These are phyloP conservation scores for Dioctria linearis DNA, from an alignment of 2,888 invertebrate species.

Conservation along the genomic window DNA sequence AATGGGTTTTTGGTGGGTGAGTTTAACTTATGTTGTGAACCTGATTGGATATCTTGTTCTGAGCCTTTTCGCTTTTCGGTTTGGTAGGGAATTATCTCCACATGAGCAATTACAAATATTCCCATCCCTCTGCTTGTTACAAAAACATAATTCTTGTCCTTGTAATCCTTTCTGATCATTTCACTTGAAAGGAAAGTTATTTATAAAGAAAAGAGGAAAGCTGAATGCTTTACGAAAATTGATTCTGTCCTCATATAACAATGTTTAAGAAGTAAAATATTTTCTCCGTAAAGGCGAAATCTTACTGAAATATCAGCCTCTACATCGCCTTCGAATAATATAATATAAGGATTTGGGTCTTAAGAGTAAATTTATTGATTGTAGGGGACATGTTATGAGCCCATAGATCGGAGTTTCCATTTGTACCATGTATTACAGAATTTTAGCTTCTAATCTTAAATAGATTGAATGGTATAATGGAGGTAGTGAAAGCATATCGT, in stretches of 20 bases:
- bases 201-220: constrained; percentile 11
- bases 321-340: constrained; percentile 22
- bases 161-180: constrained; percentile 25
- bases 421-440: constrained; percentile 30
- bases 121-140: background rate
- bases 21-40: background rate
- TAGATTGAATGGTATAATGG: constrained; percentile 12
- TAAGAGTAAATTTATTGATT: constrained; percentile 45
- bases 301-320: constrained; percentile 2
- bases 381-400: constrained; percentile 27
- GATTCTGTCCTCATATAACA: constrained; percentile 43
- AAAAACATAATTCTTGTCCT: constrained; percentile 14
- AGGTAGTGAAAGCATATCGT: background rate
- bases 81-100: background rate
- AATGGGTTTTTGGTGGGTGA: too few species aligned
- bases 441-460: constrained; percentile 8
- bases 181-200: constrained; percentile 24
- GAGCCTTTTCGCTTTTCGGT: background rate
- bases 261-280: constrained; percentile 43
- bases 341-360: constrained; percentile 29
- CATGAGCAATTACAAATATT: background rate
- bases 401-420: constrained; percentile 25
- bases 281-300: background rate
- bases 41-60: constrained; percentile 6
- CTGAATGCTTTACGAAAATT: constrained; percentile 35